Evolutionary conservation across 2,113 vertebrate species (phyloP).

Genomic region (Sorex araneus): DNA sequence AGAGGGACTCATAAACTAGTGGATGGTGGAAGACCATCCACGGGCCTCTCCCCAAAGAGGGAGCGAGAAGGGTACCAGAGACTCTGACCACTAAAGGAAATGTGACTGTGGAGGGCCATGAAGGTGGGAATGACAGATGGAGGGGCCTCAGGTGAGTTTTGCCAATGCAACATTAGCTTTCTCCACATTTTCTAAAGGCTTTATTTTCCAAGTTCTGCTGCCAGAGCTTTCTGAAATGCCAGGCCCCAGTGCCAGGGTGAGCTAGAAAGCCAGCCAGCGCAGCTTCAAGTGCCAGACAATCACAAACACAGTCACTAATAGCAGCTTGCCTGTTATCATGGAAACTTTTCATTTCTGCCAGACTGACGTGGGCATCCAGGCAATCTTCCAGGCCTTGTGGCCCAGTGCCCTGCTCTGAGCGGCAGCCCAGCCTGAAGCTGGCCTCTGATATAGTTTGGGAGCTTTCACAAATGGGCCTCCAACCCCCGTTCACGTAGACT

Average conservation of each 20-base stretch:
- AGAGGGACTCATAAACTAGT: not conserved
- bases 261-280: slow-evolving; percentile 79
- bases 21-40: not conserved
- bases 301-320: slow-evolving; percentile 72
- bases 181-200: slow-evolving; percentile 79
- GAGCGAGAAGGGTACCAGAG: not conserved
- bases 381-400: slow-evolving; percentile 62
- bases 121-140: slow-evolving; percentile 58
- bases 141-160: slow-evolving; percentile 75
- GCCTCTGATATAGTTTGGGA: slow-evolving; percentile 43
- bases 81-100: slow-evolving; percentile 31
- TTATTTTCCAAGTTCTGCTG: slow-evolving; percentile 77
- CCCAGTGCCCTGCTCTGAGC: slow-evolving; percentile 23
- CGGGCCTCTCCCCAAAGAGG: not conserved
- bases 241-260: slow-evolving; percentile 82
- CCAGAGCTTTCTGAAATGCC: slow-evolving; percentile 83
- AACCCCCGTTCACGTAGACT: slow-evolving; percentile 52
- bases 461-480: slow-evolving; percentile 43
- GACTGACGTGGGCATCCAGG: slow-evolving; percentile 58
- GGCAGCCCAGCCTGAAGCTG: slow-evolving; percentile 30
- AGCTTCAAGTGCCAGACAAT: slow-evolving; percentile 76
- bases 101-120: slow-evolving; percentile 37
- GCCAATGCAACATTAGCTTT: slow-evolving; percentile 61
- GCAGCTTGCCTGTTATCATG: slow-evolving; percentile 70
- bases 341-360: slow-evolving; percentile 81